Conservation (phyloP, 2,888 invertebrate genomes). For the Drosophila maculinotata region DNA sequence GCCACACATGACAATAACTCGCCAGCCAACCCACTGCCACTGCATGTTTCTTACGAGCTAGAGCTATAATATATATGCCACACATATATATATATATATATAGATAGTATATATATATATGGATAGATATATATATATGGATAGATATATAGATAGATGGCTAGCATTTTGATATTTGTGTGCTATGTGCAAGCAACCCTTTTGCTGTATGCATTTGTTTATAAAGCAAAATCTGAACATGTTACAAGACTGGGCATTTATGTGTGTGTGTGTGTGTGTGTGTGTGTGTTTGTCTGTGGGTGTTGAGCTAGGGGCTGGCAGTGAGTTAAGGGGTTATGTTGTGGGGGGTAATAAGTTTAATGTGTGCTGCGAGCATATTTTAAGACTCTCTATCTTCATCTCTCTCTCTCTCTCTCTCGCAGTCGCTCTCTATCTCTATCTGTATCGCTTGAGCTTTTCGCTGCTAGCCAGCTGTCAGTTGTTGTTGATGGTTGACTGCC, state of each 20-base stretch:
- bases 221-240: slow-evolving; percentile 68
- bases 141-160: slow-evolving; percentile 48
- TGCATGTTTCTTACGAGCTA: no score
- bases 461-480: slow-evolving; percentile 76
- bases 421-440: slow-evolving; percentile 1
- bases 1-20: slow-evolving; percentile 52
- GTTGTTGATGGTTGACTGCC: slow-evolving; percentile 72
- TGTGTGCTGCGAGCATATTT: slow-evolving; percentile 77
- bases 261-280: slow-evolving; percentile 14
- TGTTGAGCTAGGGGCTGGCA: slow-evolving; percentile 4
- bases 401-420: neutral
- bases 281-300: slow-evolving; percentile 15
- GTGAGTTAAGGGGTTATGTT: slow-evolving; percentile 20
- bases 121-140: slow-evolving; percentile 18
- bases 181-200: slow-evolving; percentile 68
- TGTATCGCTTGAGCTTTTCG: slow-evolving; percentile 51
- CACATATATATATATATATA: slow-evolving; percentile 14
- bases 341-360: slow-evolving; percentile 76
- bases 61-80: slow-evolving; percentile 12
- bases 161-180: slow-evolving; percentile 62
- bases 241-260: slow-evolving; percentile 53
- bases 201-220: slow-evolving; percentile 71
- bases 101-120: slow-evolving; percentile 15
- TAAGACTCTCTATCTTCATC: slow-evolving; percentile 43
- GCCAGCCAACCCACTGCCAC: slow-evolving; percentile 57